Conservation (phyloP, 1,140 invertebrate species). For the Teleopsis dalmanni region DNA sequence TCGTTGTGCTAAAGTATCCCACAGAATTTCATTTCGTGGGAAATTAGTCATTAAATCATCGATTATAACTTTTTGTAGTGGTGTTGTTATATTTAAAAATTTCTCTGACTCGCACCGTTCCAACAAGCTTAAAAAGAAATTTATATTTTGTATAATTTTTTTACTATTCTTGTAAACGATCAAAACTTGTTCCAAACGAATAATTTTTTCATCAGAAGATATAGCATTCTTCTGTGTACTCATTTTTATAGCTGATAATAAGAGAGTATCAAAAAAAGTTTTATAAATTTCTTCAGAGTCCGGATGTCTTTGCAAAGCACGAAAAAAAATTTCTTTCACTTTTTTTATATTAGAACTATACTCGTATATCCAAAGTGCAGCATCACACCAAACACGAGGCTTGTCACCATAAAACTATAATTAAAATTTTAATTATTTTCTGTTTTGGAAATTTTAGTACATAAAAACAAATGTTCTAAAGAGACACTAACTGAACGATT, state of each 20-base stretch:
- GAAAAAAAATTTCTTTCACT: slow-evolving; percentile 28
- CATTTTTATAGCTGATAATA: slow-evolving; percentile 24
- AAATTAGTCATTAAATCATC: slow-evolving; percentile 31
- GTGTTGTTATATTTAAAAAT: slow-evolving; percentile 21
- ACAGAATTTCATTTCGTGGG: slow-evolving; percentile 24
- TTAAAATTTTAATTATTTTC: background rate
- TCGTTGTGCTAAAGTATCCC: slow-evolving; percentile 34
- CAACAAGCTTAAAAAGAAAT: slow-evolving; percentile 30
- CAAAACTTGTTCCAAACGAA: slow-evolving; percentile 28
- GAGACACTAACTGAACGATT: background rate
- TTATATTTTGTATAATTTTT: slow-evolving; percentile 24
- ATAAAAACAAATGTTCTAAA: background rate
- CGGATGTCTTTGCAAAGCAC: slow-evolving; percentile 33
- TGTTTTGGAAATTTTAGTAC: background rate
- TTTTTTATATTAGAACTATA: slow-evolving; percentile 23
- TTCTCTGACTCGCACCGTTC: slow-evolving; percentile 22
- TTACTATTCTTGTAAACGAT: slow-evolving; percentile 31
- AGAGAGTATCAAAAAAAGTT: slow-evolving; percentile 32
- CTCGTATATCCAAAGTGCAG: slow-evolving; percentile 33
- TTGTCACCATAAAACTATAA: slow-evolving; percentile 32
- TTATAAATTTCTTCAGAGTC: slow-evolving; percentile 23
- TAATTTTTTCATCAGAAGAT: slow-evolving; percentile 25
- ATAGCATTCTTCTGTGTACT: slow-evolving; percentile 18
- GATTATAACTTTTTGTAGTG: slow-evolving; percentile 27
- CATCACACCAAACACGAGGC: slow-evolving; percentile 26